These are phyloP conservation scores for Volucella bombylans DNA, from an alignment of 2,888 invertebrate genomes.

Conservation along the genomic window DNA sequence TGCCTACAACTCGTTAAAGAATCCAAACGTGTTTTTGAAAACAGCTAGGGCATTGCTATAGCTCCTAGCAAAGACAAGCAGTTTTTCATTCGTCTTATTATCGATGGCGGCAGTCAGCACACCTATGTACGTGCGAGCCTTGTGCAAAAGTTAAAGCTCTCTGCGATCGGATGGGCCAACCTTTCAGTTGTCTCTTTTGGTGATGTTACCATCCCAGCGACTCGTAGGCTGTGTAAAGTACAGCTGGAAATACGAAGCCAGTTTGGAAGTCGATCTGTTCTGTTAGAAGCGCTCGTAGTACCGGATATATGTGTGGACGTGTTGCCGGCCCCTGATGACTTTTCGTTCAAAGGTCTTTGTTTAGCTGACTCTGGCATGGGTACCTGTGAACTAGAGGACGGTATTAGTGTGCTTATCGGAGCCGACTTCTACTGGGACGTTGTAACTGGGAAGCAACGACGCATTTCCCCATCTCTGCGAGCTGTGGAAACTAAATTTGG, in stretches of 20 bases:
- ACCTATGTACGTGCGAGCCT: constrained; percentile 26
- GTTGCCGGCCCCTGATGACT: constrained; percentile 13
- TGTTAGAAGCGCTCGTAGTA: constrained; percentile 24
- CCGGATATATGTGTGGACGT: constrained; percentile 20
- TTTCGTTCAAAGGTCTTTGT: constrained; percentile 14
- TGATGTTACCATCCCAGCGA: no score
- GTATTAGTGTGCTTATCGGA: constrained; percentile 26
- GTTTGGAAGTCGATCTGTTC: neutral
- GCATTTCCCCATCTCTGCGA: constrained; percentile 11
- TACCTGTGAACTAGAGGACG: constrained; percentile 16
- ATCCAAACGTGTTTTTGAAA: constrained; percentile 32
- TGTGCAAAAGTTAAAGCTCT: constrained; percentile 18
- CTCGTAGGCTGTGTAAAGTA: no score
- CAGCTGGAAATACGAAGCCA: no score
- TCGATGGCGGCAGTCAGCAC: constrained; percentile 40
- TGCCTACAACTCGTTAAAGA: constrained; percentile 7
- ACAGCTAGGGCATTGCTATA: constrained; percentile 25
- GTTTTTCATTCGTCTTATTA: constrained; percentile 13
- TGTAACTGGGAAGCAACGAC: constrained; percentile 34
- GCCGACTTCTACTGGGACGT: constrained; percentile 32
- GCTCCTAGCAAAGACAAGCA: neutral
- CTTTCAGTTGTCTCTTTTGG: no score
- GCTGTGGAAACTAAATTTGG: constrained; percentile 37
- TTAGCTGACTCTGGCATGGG: constrained; percentile 14
- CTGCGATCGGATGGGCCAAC: neutral